Evolutionary conservation across 2,888 invertebrate genomes (phyloP).

Genomic region (Geophilus truncorum): DNA sequence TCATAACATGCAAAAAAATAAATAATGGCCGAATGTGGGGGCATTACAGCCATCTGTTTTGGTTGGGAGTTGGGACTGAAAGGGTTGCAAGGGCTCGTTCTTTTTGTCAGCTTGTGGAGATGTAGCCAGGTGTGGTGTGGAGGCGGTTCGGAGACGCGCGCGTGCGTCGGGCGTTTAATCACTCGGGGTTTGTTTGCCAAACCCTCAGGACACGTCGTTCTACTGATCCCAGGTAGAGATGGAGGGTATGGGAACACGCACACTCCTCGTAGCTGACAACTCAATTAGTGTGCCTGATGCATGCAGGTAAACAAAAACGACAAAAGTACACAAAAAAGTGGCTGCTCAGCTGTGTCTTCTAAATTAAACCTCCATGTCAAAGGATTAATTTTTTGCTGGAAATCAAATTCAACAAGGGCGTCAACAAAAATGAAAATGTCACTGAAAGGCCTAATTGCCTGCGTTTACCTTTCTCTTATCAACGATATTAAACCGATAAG

Average conservation of each 20-base stretch:
- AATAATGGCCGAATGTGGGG: neutral
- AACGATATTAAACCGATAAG: conserved; percentile 5
- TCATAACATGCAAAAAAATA: neutral
- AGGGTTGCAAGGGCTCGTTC: neutral
- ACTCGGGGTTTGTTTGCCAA: conserved; percentile 27
- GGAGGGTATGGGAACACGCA: conserved; percentile 15
- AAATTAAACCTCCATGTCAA: conserved; percentile 23
- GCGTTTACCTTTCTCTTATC: conserved; percentile 7
- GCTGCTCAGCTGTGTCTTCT: conserved; percentile 6
- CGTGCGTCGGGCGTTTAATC: conserved; percentile 21
- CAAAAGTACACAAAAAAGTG: conserved; percentile 10
- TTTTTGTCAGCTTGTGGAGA: neutral
- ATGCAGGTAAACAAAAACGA: conserved; percentile 18
- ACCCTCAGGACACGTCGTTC: conserved; percentile 22
- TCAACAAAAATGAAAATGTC: neutral
- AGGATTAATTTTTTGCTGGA: conserved; percentile 3
- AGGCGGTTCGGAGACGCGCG: neutral
- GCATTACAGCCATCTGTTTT: neutral
- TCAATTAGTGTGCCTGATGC: conserved; percentile 25
- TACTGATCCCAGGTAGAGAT: conserved; percentile 24
- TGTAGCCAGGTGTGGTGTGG: conserved; percentile 27
- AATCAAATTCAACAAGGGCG: neutral
- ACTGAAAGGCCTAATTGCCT: conserved; percentile 1
- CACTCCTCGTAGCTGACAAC: conserved; percentile 2
- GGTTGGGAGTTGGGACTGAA: neutral